Evolutionary conservation across 2,888 invertebrate genomes (phyloP), one percentile per base, ranked within the genome.

Genomic region (Heliconius cydno): DNA sequence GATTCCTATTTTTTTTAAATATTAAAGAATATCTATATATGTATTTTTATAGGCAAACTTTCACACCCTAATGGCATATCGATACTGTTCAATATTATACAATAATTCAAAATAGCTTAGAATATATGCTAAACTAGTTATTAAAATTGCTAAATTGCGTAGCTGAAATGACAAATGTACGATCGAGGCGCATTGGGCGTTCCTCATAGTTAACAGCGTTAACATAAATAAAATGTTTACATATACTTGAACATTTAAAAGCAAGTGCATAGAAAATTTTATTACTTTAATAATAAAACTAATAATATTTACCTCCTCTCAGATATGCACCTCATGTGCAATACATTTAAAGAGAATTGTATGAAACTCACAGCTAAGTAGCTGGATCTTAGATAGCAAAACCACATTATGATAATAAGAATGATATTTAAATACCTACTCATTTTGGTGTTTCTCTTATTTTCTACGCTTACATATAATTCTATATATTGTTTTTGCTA

Each of bases 141-240:
- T 46, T 15, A 46, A 46, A 46, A 15, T 63, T 46, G 41, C 22
- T 30, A n/a, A 77, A 28, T 28, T 28, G 28, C 46, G 71, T 65
- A 46, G 63, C 46, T 38, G 34, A 46, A 68, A 4, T 13, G 4
- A 77, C 60, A 77, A 60, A 71, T 38, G 70, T 77, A 60, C 57
- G 46, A 63, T 77, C 65, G 71, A 65, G 30, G 28, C 34, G 52
- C 22, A 52, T n/a, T 34, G 72, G 72, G 25, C 34, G 30, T 30
- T 15, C 25, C 52, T 66, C 66, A 52, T 72, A 78, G 52, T 6
- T n/a, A 34, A 72, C 19, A 66, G 19, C 46, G 22, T 57, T 46
- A 22, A 22, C 19, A 57, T 4, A 57, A 22, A 7, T 19, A 57
- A 57, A 15, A 46, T 13, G 15, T 15, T 46, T 15, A 46, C 15